These are phyloP conservation scores for Grantiella picta DNA, from an alignment of 2,113 vertebrate genomes.

Conservation along the genomic window DNA sequence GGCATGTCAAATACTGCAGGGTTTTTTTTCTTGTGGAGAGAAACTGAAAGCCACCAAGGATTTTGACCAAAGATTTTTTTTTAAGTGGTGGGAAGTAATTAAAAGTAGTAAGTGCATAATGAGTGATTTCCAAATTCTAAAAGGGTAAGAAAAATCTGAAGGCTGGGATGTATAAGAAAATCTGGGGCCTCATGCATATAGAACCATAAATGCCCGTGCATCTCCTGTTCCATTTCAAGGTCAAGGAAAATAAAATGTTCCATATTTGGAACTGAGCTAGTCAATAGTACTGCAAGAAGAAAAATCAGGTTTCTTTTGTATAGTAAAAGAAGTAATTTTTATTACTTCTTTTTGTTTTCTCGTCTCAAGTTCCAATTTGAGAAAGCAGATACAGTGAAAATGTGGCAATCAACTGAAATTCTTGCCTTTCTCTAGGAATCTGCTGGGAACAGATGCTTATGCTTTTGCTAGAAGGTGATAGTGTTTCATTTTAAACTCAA, in stretches of 20 bases:
- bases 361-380: background rate
- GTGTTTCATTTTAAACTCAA: background rate
- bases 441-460: background rate
- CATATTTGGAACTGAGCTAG: background rate
- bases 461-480: background rate
- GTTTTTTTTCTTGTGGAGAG: background rate
- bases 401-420: background rate
- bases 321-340: background rate
- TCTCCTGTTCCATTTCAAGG: background rate
- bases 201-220: background rate
- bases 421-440: background rate
- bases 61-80: slow-evolving; percentile 2
- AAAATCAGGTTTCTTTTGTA: background rate
- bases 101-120: background rate
- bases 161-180: background rate
- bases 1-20: background rate
- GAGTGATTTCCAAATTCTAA: background rate
- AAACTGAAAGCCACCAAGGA: background rate
- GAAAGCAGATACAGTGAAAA: background rate
- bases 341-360: background rate
- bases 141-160: background rate
- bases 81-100: background rate
- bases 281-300: background rate
- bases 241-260: background rate
- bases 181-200: background rate